Evolutionary conservation across 1,140 invertebrate genomes (phyloP), one percentile per base, ranked within the genome.

Genomic region (Acyrthosiphon pisum): DNA sequence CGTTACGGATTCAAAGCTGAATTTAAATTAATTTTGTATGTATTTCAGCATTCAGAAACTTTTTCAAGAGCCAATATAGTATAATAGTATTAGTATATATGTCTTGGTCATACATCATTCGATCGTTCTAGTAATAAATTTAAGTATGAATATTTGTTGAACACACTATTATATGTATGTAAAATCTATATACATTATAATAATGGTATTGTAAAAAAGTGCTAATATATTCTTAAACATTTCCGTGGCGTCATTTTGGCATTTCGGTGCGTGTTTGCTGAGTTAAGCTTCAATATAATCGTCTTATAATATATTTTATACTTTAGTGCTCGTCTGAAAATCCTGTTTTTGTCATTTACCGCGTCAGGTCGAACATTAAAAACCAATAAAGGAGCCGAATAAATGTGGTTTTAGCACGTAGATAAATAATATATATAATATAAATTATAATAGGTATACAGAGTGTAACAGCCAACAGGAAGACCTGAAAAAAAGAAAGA

Each of bases 261-360:
- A 76, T 76, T 90, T 44, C 30, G 41, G 53, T 44, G 3, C 37
- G 41, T 41, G 53, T 44, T n/a, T 30, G n/a, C 6, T 2, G 89
- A 90, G 44, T 90, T 68, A 90, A 90, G 30, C 41, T 90, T 56
- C 89, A 90, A 90, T 90, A 44, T 90, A 90, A 90, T 48, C 56
- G 41, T 90, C 26, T 90, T 68, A 50, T n/a, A 60, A 44, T 60
- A 90, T 90, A 90, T 90, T 56, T 53, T 44, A 41, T 68, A 56
- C 37, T 44, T 30, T 44, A 20, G 37, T 90, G 14, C 26, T 90
- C 37, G 6, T 41, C 18, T 68, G 18, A 26, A 56, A 90, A 90
- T 90, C 89, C 89, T 90, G 89, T 90, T 90, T 90, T 90, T 90
- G 89, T 90, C 56, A 68, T 44, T 90, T 90, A n/a, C 11, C 56